Conservation (phyloP, 1,140 invertebrate species). For the Campoletis sonorensis region DNA sequence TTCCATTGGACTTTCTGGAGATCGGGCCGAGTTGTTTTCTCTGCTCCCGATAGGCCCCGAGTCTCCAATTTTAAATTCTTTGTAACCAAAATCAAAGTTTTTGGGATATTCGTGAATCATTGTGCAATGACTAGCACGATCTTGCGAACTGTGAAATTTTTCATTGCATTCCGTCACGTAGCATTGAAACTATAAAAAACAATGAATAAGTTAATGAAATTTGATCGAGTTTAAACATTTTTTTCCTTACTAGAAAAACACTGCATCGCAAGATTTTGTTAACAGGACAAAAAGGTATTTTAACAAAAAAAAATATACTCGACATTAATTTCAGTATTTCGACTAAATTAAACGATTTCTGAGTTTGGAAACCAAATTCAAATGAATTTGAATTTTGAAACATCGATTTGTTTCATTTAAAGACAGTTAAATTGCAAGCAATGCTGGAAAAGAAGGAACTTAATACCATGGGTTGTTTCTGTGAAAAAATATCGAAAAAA, state of each 20-base stretch:
- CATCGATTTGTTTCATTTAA: too few species aligned
- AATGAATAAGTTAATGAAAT: constrained; percentile 48
- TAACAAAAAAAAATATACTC: too few species aligned
- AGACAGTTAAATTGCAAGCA: background rate
- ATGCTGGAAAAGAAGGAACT: constrained; percentile 44
- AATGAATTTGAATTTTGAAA: too few species aligned
- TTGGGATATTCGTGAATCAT: constrained; percentile 81
- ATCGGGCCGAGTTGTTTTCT: constrained; percentile 16
- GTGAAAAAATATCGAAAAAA: constrained; percentile 81
- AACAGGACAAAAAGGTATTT: too few species aligned
- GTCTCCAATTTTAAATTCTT: constrained; percentile 51
- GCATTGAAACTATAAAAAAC: constrained; percentile 80
- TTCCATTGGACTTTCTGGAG: constrained; percentile 18
- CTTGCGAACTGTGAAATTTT: constrained; percentile 77
- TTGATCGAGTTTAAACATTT: too few species aligned
- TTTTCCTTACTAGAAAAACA: too few species aligned
- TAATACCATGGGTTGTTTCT: constrained; percentile 81
- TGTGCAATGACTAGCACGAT: constrained; percentile 80
- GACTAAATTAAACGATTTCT: too few species aligned
- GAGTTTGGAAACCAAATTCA: too few species aligned
- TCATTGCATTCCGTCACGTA: constrained; percentile 80
- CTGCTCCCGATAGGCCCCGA: background rate
- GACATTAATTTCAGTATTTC: too few species aligned
- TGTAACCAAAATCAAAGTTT: constrained; percentile 79
- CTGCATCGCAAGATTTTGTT: too few species aligned